Evolutionary conservation across 2,797 vertebrate genomes (phyloP).

Genomic region (Danionella dracula): DNA sequence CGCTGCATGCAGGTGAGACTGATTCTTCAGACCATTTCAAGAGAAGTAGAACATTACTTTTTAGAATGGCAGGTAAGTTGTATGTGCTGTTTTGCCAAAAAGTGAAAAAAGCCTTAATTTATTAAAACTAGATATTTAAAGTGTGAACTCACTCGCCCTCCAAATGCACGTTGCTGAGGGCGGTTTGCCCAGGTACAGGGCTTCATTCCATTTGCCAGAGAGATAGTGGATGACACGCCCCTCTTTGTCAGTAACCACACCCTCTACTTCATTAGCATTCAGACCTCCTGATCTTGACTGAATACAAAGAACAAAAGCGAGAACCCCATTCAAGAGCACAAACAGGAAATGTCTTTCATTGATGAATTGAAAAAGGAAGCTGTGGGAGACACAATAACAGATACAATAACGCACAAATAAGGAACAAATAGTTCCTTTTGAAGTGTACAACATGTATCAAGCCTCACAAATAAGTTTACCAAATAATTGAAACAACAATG

Average conservation of each 20-base stretch:
- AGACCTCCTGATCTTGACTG: slow-evolving; percentile 90
- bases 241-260: slow-evolving; percentile 73
- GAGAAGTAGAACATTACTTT: too few species aligned
- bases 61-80: too few species aligned
- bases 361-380: background rate
- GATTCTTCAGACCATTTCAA: background rate
- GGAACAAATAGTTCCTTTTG: too few species aligned
- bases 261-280: slow-evolving; percentile 87
- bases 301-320: slow-evolving; percentile 28
- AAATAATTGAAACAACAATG: too few species aligned
- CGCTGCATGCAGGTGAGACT: too few species aligned
- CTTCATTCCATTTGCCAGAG: slow-evolving; percentile 95
- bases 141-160: slow-evolving; percentile 85
- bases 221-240: slow-evolving; percentile 81
- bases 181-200: slow-evolving; percentile 81
- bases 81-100: too few species aligned
- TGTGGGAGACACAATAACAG: background rate
- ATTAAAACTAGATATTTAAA: too few species aligned
- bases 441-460: too few species aligned
- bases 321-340: background rate
- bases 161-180: slow-evolving; percentile 85
- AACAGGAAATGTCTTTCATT: background rate
- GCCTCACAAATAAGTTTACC: too few species aligned
- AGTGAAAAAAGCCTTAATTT: too few species aligned
- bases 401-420: background rate